A percentile compares a stretch with the other conserved stretches of the same genome.
Conservation (phyloP, 2,113 vertebrate genomes). For the Ariopsis seemanni region DNA sequence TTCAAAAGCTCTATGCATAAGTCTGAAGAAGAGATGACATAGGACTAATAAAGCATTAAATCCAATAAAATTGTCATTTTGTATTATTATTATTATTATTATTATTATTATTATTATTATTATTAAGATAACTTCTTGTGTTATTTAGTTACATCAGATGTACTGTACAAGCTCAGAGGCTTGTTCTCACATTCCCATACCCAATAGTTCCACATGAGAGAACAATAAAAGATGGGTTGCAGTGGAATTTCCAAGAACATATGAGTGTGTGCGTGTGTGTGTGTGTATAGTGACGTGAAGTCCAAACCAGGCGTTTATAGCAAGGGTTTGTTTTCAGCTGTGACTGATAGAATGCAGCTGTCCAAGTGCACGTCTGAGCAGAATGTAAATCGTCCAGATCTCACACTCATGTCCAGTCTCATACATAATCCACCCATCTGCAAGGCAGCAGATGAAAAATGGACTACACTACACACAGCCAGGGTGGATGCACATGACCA, state of each 20-base stretch:
- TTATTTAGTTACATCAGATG: too few relatives aligned
- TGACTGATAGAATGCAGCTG: conserved; percentile 73
- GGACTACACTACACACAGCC: not conserved
- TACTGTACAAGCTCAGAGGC: too few relatives aligned
- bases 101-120: too few relatives aligned
- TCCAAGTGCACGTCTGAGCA: conserved; percentile 56
- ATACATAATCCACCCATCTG: conserved; percentile 10
- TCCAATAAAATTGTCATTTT: not conserved
- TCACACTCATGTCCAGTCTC: not conserved
- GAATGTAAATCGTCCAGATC: not conserved
- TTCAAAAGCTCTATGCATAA: not conserved
- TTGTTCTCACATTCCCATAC: too few relatives aligned
- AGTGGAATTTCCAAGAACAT: too few relatives aligned
- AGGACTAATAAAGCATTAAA: not conserved
- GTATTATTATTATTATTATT: not conserved
- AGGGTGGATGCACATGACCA: not conserved
- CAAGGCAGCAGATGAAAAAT: conserved; percentile 26
- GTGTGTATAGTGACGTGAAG: too few relatives aligned
- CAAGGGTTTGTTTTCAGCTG: conserved; percentile 62
- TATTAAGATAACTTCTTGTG: too few relatives aligned
- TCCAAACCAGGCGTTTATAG: conserved; percentile 39
- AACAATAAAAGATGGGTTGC: too few relatives aligned
- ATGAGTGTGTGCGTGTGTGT: too few relatives aligned
- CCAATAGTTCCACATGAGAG: too few relatives aligned
- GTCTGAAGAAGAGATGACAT: not conserved